These are phyloP conservation scores for Archilochus colubris DNA, from an alignment of 2,113 vertebrate species.

Conservation along the genomic window DNA sequence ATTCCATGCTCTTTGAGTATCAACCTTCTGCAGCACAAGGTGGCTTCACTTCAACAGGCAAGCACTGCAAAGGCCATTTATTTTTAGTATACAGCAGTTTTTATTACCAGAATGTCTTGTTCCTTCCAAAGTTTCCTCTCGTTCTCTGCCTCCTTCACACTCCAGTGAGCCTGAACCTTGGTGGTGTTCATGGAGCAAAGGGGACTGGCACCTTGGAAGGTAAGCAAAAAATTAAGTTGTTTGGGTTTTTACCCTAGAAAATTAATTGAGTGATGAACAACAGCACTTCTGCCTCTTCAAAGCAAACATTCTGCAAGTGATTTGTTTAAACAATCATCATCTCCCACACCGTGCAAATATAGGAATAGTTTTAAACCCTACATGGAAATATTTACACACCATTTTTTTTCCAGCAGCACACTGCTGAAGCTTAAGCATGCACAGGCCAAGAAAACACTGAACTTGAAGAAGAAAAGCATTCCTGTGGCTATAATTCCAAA, in stretches of 20 bases:
- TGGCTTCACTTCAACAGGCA: background rate
- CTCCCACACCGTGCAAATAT: background rate
- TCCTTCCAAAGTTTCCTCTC: constrained; percentile 86
- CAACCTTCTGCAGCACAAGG: background rate
- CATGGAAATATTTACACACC: background rate
- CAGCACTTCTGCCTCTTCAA: background rate
- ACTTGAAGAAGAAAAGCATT: background rate
- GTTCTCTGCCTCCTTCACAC: constrained; percentile 83
- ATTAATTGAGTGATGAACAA: background rate
- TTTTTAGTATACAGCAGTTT: background rate
- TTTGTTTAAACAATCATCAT: background rate
- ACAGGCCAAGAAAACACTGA: background rate
- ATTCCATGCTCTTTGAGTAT: background rate
- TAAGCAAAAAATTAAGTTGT: constrained; percentile 10
- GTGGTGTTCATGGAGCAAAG: constrained; percentile 86
- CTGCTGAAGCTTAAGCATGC: background rate
- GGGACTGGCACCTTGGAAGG: constrained; percentile 87
- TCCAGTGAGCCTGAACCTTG: constrained; percentile 81
- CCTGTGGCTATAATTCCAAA: background rate
- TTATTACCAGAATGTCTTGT: constrained; percentile 84
- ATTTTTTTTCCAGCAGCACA: background rate
- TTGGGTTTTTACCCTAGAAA: background rate
- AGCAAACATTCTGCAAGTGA: background rate
- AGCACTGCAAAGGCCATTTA: background rate
- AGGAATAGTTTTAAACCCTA: background rate